These are phyloP conservation scores for Ophion obscuratus DNA, from an alignment of 2,888 invertebrate species.

Conservation along the genomic window DNA sequence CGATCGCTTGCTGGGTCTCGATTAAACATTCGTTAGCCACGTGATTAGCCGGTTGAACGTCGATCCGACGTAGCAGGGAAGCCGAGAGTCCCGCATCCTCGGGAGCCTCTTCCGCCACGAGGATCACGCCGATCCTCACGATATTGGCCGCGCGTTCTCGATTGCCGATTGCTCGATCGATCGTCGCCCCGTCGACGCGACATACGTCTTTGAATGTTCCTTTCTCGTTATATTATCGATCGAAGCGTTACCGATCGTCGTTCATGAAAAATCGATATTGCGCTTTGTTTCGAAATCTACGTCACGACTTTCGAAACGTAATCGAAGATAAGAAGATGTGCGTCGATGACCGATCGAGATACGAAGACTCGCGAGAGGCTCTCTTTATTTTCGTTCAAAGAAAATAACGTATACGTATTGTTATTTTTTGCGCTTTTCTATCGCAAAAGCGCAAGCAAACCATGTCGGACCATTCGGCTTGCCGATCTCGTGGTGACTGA, in stretches of 20 bases:
- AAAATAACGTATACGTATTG: neutral
- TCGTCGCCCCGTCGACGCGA: neutral
- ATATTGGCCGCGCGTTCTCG: neutral
- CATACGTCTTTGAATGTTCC: neutral
- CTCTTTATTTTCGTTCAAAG: constrained; percentile 10
- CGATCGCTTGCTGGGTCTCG: neutral
- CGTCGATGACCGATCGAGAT: neutral
- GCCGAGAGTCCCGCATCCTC: constrained; percentile 70
- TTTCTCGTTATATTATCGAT: neutral
- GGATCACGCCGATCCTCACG: constrained; percentile 23
- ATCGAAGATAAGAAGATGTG: constrained; percentile 15
- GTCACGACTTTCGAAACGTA: neutral
- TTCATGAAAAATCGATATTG: neutral
- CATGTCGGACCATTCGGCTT: constrained; percentile 83
- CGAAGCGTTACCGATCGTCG: constrained; percentile 1
- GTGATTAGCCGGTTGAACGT: constrained; percentile 71
- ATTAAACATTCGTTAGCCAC: constrained; percentile 43
- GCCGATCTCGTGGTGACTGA: constrained; percentile 84
- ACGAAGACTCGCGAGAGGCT: constrained; percentile 2
- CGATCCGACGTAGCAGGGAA: constrained; percentile 73
- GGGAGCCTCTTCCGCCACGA: constrained; percentile 34
- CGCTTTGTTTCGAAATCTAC: constrained; percentile 4
- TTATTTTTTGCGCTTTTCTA: constrained; percentile 21
- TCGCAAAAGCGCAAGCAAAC: constrained; percentile 70
- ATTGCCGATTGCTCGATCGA: constrained; percentile 6